These are phyloP conservation scores for Melolontha melolontha DNA, from an alignment of 2,888 invertebrate genomes.

Conservation along the genomic window DNA sequence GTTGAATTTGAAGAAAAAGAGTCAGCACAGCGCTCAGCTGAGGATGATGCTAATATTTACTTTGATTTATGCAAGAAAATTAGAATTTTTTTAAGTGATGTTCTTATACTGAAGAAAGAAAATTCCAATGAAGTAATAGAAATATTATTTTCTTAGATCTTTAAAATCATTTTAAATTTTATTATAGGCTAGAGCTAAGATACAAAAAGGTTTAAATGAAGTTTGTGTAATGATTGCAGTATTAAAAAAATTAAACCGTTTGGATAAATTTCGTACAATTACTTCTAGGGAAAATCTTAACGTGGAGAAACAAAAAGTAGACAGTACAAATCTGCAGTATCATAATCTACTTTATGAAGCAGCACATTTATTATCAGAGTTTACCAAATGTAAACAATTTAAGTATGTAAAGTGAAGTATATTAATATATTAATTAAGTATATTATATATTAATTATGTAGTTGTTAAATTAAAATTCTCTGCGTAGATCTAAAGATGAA, in stretches of 20 bases:
- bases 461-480: no score
- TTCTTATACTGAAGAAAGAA: conserved; percentile 74
- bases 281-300: conserved; percentile 84
- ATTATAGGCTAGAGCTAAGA: conserved; percentile 70
- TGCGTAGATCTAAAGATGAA: conserved; percentile 86
- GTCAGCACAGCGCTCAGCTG: conserved; percentile 74
- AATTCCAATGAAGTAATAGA: conserved; percentile 69
- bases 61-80: conserved; percentile 79
- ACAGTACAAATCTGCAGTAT: conserved; percentile 88
- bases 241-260: conserved; percentile 88
- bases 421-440: no score
- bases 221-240: conserved; percentile 83
- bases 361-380: conserved; percentile 93
- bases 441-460: no score
- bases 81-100: conserved; percentile 75
- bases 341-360: conserved; percentile 96
- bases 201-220: conserved; percentile 77
- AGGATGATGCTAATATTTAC: conserved; percentile 76
- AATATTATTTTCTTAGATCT: neutral
- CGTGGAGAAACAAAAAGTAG: conserved; percentile 88
- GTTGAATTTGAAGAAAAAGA: conserved; percentile 81
- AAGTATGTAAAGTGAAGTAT: conserved; percentile 69
- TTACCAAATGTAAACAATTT: conserved; percentile 93
- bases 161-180: conserved; percentile 19
- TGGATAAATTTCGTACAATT: conserved; percentile 90